Base-by-base conservation (phyloP, 1,140 invertebrate genomes). In the Orius insidiosus region DNA sequence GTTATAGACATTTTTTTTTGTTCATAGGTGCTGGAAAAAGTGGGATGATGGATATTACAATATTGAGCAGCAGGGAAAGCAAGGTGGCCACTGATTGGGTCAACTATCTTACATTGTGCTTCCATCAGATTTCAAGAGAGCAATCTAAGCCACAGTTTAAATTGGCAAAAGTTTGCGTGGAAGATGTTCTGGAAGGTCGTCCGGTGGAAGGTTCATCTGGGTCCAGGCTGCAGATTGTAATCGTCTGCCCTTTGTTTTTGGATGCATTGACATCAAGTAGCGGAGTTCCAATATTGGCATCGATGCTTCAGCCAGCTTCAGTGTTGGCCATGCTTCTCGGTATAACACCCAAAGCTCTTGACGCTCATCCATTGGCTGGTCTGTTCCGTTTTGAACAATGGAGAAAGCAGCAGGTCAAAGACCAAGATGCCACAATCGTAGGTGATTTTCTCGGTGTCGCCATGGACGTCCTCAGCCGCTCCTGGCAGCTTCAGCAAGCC, bases 341-440 rank as follows among this genome's bases (percentile, higher is more conserved):
- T 1, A 79, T 85, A 2, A 66, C 68, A 5, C 45, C 30, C n/a
- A 32, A 52, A 34, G 19, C 39, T 19, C 36, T 51, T 8, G 49
- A 51, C 11, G 31, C 18, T 33, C 49, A 51, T 18, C 49, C 43
- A 5, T 33, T 47, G 15, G 37, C 49, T 8, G 76, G 74, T 13
- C 67, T 85, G 47, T 68, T 78, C 1, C 71, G 69, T 8, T 85
- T 79, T 56, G 70, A 74, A 19, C 70, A 76, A 51, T 88, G 84
- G 83, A 69, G 75, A 33, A 76, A 79, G 53, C 77, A 81, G 60
- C 76, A 80, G 3, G 73, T 75, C 0, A 72, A 72, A 52, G 79
- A 85, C 56, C 79, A 85, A 56, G 82, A 87, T 55, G 76, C 78
- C 38, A 74, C 74, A 1, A 85, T 85, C 55, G 80, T 85, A 5